These are phyloP conservation scores for Diacarnus erythraeanus DNA, from an alignment of 37 sponge, comb jelly and placozoan genomes.

Conservation along the genomic window DNA sequence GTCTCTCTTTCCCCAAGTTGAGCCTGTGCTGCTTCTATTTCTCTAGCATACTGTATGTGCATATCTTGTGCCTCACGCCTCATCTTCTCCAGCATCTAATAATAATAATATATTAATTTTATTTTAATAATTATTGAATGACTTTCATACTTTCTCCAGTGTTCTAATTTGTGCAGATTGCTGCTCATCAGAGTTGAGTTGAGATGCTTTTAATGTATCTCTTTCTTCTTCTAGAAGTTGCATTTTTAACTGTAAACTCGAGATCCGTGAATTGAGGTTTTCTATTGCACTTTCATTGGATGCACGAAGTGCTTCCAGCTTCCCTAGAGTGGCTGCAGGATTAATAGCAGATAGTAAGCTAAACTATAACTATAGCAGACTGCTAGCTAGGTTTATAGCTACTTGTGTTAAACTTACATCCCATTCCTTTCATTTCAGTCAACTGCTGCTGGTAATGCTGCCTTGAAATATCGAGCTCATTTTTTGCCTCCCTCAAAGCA, in stretches of 20 bases:
- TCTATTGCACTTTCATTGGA: constrained; percentile 27
- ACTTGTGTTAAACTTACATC: constrained; percentile 40
- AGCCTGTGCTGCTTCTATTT: constrained; percentile 79
- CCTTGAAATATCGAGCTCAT: constrained; percentile 33
- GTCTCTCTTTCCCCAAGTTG: constrained; percentile 57
- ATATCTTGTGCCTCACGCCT: constrained; percentile 60
- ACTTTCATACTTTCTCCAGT: constrained; percentile 50
- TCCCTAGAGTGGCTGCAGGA: constrained; percentile 47
- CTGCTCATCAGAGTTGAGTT: constrained; percentile 21
- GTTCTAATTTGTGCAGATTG: constrained; percentile 12
- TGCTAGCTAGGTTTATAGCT: no score
- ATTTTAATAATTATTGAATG: neutral
- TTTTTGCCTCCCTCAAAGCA: constrained; percentile 1
- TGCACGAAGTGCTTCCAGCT: constrained; percentile 55
- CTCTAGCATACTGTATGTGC: constrained; percentile 69
- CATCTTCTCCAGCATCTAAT: constrained; percentile 46
- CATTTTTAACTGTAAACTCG: constrained; percentile 16
- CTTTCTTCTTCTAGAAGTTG: constrained; percentile 45
- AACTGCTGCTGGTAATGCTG: constrained; percentile 55
- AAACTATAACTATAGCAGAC: neutral
- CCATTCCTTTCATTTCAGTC: constrained; percentile 43
- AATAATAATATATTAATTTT: neutral
- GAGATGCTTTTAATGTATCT: constrained; percentile 13
- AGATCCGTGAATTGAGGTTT: constrained; percentile 25
- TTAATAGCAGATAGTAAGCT: neutral